A percentile compares a stretch with the other conserved stretches of the same genome.
These are phyloP conservation scores for Denticeps clupeoides DNA, from an alignment of 2,797 vertebrate genomes.

Conservation along the genomic window DNA sequence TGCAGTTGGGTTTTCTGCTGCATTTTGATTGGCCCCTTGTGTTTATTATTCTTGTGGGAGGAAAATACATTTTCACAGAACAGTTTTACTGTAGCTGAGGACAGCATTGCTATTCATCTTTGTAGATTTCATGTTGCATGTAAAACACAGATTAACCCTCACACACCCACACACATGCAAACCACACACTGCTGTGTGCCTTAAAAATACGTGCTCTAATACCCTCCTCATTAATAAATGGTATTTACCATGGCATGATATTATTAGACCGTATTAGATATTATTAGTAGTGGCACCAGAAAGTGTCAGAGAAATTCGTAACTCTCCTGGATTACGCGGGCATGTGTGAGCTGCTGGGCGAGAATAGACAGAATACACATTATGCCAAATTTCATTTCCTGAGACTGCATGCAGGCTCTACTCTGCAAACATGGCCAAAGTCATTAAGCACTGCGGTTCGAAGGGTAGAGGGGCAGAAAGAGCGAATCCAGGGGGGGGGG, in stretches of 20 bases:
- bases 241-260: constrained; percentile 1
- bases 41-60: neutral
- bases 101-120: neutral
- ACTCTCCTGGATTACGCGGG: no score
- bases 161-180: neutral
- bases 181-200: neutral
- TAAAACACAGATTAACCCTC: neutral
- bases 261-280: constrained; percentile 17
- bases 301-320: no score
- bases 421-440: constrained; percentile 2
- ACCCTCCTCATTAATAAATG: constrained; percentile 7
- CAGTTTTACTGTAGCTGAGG: no score
- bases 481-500: no score
- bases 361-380: no score
- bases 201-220: neutral
- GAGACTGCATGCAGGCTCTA: constrained; percentile 1
- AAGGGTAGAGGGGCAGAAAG: no score
- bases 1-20: no score
- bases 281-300: constrained; percentile 21
- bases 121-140: neutral
- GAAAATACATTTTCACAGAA: no score
- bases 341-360: no score
- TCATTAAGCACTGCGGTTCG: no score
- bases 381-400: constrained; percentile 1
- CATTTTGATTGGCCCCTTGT: neutral